Percentiles rank a stretch among this genome's conserved stretches.
Conservation (phyloP, 2,888 invertebrate genomes). For the Prionchulus punctatus region DNA sequence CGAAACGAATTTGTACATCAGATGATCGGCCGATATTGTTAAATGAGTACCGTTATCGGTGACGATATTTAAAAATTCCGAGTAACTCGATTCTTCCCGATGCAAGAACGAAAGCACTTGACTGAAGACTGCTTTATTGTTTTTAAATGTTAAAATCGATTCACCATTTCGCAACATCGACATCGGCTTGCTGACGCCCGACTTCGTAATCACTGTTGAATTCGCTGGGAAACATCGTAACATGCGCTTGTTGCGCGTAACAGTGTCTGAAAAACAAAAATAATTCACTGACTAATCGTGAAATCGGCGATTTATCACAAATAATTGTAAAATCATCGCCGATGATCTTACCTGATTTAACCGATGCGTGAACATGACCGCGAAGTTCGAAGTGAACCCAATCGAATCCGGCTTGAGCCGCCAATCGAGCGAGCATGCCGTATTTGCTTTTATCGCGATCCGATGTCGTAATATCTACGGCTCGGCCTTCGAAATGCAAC, state of each 20-base stretch:
- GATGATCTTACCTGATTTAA: conserved; percentile 75
- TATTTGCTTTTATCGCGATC: conserved; percentile 81
- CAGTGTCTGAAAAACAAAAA: background rate
- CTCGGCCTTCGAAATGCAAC: conserved; percentile 87
- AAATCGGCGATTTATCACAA: too few species aligned
- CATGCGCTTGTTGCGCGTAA: background rate
- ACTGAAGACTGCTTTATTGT: background rate
- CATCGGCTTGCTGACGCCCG: background rate
- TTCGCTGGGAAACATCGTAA: conserved; percentile 10
- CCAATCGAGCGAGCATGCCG: conserved; percentile 83
- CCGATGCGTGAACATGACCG: conserved; percentile 86
- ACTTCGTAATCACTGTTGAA: conserved; percentile 9
- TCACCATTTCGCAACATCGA: background rate
- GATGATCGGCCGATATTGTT: background rate
- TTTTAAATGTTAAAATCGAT: background rate
- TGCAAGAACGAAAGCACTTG: background rate
- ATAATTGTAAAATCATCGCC: too few species aligned
- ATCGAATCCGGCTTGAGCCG: conserved; percentile 92
- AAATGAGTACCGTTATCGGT: background rate
- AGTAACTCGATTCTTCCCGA: background rate
- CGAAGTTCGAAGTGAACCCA: conserved; percentile 94
- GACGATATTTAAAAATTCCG: background rate
- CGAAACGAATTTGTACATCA: too few species aligned
- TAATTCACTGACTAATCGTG: too few species aligned
- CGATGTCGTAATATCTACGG: conserved; percentile 84